Conservation (phyloP, 2,888 invertebrate species). For the Drosophila meridionalis region DNA sequence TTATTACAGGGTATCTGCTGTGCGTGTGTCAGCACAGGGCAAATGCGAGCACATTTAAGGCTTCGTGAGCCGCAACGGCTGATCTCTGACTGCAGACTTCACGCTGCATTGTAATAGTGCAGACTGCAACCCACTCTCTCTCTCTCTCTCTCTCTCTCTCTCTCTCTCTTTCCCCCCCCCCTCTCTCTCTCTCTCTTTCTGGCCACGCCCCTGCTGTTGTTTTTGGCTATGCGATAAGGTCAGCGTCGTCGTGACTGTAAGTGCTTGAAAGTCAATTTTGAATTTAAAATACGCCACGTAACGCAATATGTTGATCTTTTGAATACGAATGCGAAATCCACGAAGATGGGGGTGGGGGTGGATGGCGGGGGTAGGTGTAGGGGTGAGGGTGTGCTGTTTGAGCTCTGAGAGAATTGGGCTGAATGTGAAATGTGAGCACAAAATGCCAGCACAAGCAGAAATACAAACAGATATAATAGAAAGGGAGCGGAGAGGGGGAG, state of each 20-base stretch:
- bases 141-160: background rate
- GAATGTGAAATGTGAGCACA: constrained; percentile 48
- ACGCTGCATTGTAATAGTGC: background rate
- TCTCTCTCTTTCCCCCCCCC: background rate
- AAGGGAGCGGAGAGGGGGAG: background rate
- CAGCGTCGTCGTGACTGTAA: constrained; percentile 51
- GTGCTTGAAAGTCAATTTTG: constrained; percentile 80
- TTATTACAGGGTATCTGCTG: constrained; percentile 1
- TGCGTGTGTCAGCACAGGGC: background rate
- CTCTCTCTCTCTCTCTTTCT: background rate
- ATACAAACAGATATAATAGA: constrained; percentile 32
- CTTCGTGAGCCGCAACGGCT: background rate
- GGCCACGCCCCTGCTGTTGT: constrained; percentile 16
- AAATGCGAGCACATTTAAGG: background rate
- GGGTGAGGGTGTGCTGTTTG: background rate
- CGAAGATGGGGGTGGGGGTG: constrained; percentile 6
- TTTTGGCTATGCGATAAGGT: constrained; percentile 41
- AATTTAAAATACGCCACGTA: constrained; percentile 79
- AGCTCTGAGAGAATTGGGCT: constrained; percentile 19
- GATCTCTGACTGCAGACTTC: constrained; percentile 6
- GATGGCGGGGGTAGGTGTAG: background rate
- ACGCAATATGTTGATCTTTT: constrained; percentile 80
- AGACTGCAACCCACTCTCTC: background rate
- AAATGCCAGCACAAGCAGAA: constrained; percentile 66
- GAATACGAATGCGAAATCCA: constrained; percentile 75